A percentile compares a stretch with the other conserved stretches of the same genome.
These are phyloP conservation scores for Brachylomia viminalis DNA, from an alignment of 2,888 invertebrate genomes.

Conservation along the genomic window DNA sequence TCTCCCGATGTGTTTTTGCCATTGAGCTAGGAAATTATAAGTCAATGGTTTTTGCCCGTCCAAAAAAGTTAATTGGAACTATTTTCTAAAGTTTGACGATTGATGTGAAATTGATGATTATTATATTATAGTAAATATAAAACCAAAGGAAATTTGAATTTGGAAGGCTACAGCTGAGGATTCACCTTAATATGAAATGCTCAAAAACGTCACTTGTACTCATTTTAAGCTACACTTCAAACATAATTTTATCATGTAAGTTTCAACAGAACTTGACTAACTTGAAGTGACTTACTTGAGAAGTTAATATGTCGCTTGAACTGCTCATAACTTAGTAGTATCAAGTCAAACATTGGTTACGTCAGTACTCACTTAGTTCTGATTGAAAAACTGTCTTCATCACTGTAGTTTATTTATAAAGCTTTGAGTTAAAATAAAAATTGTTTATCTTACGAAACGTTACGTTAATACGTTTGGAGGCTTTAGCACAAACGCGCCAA, in stretches of 20 bases:
- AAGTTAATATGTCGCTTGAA: constrained; percentile 42
- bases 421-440: neutral
- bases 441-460: neutral
- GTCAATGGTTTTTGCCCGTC: no score
- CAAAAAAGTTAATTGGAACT: no score
- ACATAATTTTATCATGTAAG: constrained; percentile 20
- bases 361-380: constrained; percentile 33
- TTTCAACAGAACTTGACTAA: constrained; percentile 23
- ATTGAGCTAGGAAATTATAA: no score
- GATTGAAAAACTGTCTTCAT: constrained; percentile 14
- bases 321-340: constrained; percentile 53
- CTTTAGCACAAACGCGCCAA: neutral
- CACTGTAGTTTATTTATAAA: neutral
- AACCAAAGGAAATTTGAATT: no score
- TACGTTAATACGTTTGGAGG: no score
- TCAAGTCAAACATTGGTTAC: constrained; percentile 48
- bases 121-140: no score
- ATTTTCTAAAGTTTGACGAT: no score
- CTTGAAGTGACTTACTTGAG: constrained; percentile 27
- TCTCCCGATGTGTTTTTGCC: no score
- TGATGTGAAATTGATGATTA: no score
- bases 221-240: neutral
- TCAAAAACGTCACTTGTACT: neutral
- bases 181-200: no score
- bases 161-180: no score